Evolutionary conservation across 1,140 invertebrate genomes (phyloP), one percentile per base, ranked within the genome.

Genomic region (Carposina sasakii): DNA sequence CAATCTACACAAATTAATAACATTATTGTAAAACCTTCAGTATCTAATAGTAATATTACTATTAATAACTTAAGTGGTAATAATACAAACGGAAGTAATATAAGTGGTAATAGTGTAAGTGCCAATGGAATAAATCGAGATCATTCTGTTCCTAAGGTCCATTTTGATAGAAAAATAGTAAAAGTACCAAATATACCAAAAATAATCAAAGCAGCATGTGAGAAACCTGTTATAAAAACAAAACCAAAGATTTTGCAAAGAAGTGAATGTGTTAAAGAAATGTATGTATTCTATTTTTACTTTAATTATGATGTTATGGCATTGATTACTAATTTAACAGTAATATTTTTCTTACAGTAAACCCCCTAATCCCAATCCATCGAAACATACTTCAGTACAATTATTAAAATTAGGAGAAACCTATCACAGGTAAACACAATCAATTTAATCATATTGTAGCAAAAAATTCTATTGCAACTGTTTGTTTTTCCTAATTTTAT

Each of bases 351-450:
- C 36, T 39, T 13, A n/a, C 26, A 6, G 23, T 12, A 70, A 66
- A 34, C 20, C 58, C 53, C 39, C 57, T 43, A 62, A 56, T 28
- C 47, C 52, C 26, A 53, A 48, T 15, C 53, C 16, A 47, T 48
- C 60, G 21, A 79, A 70, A 56, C 72, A 72, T 28, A 77, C 76
- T 54, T 77, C 79, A 48, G 76, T 83, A 33, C 75, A 79, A 57
- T 64, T 83, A 54, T 52, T 83, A 28, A 83, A 79, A 54, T 46
- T 81, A 49, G 79, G 79, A 30, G 75, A 78, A 52, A 77, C 76
- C 60, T 83, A 83, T 43, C 79, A 83, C 50, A 79, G 75, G 75
- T 81, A 40, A 57, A n/a, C n/a, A n/a, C n/a, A n/a, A n/a, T n/a
- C n/a, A n/a, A n/a, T n/a, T n/a, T n/a, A n/a, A n/a, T n/a, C n/a